Conservation (phyloP, 1,140 invertebrate genomes). For the Pinna nobilis region DNA sequence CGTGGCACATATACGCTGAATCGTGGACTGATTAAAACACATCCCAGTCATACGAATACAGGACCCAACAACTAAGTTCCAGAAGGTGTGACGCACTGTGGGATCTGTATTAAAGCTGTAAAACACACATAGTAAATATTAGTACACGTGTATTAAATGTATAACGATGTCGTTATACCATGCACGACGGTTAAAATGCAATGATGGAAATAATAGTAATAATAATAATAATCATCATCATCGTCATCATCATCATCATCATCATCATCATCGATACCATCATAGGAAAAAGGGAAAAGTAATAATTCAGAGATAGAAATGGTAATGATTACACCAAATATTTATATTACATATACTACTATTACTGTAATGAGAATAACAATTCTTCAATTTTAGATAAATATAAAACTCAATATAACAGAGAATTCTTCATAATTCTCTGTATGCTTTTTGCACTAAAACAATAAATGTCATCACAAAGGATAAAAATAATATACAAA, state of each 20-base stretch:
- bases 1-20: conserved; percentile 92
- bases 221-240: no score
- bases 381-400: no score
- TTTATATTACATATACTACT: no score
- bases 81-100: conserved; percentile 89
- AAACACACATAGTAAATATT: not conserved
- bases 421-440: not conserved
- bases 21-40: conserved; percentile 93
- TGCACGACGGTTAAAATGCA: not conserved
- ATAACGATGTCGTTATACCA: no score
- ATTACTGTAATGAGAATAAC: no score
- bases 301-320: no score
- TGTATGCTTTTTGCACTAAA: not conserved
- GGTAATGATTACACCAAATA: no score
- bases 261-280: not conserved
- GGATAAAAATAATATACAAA: no score
- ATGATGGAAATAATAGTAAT: not conserved
- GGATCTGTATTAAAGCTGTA: conserved; percentile 82
- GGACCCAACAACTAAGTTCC: conserved; percentile 89
- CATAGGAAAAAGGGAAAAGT: no score
- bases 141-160: not conserved
- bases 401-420: no score
- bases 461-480: no score
- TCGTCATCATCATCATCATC: not conserved
- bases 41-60: conserved; percentile 92